Conservation (phyloP, 2,797 vertebrate species). For the Phylloscopus collybita region DNA sequence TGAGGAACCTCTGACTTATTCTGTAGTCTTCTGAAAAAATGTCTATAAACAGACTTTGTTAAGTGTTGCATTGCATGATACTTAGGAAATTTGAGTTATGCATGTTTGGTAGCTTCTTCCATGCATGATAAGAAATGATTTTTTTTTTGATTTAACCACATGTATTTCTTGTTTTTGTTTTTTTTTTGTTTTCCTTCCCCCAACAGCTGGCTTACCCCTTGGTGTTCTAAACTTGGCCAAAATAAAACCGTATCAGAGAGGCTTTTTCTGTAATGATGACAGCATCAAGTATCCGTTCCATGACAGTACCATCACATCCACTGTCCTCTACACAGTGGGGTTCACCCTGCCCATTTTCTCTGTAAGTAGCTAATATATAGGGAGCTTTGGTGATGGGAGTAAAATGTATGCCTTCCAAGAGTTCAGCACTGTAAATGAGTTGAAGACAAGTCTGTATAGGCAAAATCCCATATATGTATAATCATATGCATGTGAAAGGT, state of each 20-base stretch:
- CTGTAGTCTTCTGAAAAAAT: not conserved
- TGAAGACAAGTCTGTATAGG: not conserved
- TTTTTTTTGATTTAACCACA: conserved; percentile 68
- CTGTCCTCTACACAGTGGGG: conserved; percentile 92
- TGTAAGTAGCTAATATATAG: conserved; percentile 89
- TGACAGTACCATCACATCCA: conserved; percentile 90
- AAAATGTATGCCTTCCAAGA: conserved; percentile 30
- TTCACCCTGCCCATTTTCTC: conserved; percentile 92
- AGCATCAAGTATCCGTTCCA: conserved; percentile 98
- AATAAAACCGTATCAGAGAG: conserved; percentile 94
- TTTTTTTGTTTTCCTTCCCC: conserved; percentile 80
- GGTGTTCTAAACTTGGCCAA: conserved; percentile 97
- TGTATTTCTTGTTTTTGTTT: conserved; percentile 70
- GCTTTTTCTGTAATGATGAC: conserved; percentile 99
- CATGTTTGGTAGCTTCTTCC: conserved; percentile 50
- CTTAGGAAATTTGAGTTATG: conserved; percentile 10
- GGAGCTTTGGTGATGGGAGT: conserved; percentile 64
- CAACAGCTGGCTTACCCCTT: conserved; percentile 95
- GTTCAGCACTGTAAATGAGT: not conserved
- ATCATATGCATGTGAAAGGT: not conserved
- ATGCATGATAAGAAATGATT: conserved; percentile 37
- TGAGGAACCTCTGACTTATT: not conserved
- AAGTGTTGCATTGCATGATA: conserved; percentile 48
- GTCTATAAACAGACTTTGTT: not conserved
- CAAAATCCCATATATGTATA: not conserved